Percentiles rank a stretch among this genome's conserved stretches.
phyloP scores from a whole-genome alignment of 2,888 invertebrate genomes.

The Xylocampa areola region DNA sequence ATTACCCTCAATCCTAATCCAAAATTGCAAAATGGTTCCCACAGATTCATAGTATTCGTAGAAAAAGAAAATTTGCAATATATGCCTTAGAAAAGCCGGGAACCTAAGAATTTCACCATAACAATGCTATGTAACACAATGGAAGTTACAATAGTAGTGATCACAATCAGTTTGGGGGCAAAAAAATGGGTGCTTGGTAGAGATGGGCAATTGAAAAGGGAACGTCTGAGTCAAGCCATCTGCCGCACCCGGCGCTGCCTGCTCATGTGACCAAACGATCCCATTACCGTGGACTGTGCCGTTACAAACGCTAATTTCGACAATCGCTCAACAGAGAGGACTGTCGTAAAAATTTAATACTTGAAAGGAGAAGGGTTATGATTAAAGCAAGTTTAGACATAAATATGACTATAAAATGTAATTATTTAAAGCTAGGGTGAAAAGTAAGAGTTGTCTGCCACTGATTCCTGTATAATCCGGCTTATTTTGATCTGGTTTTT shows the following conservation, averaged over 20 bases:
- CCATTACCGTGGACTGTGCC: conserved; percentile 59
- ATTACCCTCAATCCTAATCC: conserved; percentile 72
- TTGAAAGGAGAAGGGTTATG: conserved; percentile 56
- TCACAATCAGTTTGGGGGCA: conserved; percentile 81
- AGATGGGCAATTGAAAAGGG: conserved; percentile 87
- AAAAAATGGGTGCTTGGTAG: conserved; percentile 75
- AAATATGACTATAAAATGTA: conserved; percentile 40
- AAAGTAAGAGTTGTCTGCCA: conserved; percentile 16
- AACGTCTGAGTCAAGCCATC: conserved; percentile 75
- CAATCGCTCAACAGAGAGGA: conserved; percentile 45
- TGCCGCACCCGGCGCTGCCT: conserved; percentile 80
- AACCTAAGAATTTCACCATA: conserved; percentile 77
- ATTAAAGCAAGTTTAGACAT: conserved; percentile 57
- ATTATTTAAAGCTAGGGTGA: conserved; percentile 36
- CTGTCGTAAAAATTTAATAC: conserved; percentile 62
- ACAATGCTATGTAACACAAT: conserved; percentile 80
- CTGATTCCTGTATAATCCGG: conserved; percentile 1
- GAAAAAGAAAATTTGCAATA: conserved; percentile 81
- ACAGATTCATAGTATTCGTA: conserved; percentile 71
- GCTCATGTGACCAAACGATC: conserved; percentile 72
- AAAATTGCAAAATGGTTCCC: conserved; percentile 74
- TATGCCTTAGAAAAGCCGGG: conserved; percentile 74
- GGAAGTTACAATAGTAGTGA: conserved; percentile 76
- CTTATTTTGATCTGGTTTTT: background rate
- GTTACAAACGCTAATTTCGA: conserved; percentile 49